phyloP scores from a whole-genome alignment of 2,113 vertebrate genomes.

The Actinemys pallida region DNA sequence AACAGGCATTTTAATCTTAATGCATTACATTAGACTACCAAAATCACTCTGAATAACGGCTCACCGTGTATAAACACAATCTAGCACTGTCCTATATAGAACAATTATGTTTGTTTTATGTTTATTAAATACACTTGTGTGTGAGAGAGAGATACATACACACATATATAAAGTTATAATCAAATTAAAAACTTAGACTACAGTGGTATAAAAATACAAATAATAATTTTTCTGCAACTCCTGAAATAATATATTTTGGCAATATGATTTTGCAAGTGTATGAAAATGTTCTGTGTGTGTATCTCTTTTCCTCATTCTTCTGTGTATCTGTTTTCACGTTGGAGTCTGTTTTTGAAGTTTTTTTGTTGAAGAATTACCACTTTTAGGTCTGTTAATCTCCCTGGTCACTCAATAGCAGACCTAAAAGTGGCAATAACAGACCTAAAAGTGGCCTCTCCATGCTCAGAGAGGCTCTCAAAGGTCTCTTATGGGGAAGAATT shows the following conservation, averaged over 20 bases:
- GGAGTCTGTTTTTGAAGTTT: no score
- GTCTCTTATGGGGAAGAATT: not conserved
- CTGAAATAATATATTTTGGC: not conserved
- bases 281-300: not conserved
- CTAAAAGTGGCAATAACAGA: no score
- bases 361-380: no score
- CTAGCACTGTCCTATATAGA: not conserved
- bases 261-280: not conserved
- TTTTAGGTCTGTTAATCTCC: no score
- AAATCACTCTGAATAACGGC: not conserved
- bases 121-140: not conserved
- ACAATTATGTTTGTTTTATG: not conserved
- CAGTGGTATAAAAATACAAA: not conserved
- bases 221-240: not conserved
- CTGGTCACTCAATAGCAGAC: no score
- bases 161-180: not conserved
- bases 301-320: not conserved
- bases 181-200: not conserved
- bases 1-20: not conserved
- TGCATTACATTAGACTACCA: not conserved
- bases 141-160: not conserved
- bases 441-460: not conserved
- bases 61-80: not conserved
- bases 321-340: not conserved
- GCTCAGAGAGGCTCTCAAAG: not conserved